Evolutionary conservation across 2,888 invertebrate genomes (phyloP).

Genomic region (Dastarcus helophoroides): DNA sequence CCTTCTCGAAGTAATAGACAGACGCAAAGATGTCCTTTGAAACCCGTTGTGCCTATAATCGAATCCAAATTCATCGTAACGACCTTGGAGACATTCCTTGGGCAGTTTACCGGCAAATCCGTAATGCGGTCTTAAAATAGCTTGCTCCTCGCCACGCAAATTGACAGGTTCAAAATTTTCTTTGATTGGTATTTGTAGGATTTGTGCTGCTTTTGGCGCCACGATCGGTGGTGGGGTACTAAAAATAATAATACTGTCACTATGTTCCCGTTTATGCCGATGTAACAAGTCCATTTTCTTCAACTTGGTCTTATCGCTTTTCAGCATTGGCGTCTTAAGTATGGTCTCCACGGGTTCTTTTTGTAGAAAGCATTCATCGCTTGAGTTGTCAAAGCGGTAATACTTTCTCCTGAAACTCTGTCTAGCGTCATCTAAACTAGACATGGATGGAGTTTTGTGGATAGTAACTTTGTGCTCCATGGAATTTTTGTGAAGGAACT

Average conservation of each 20-base stretch:
- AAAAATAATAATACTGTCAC: too few relatives aligned
- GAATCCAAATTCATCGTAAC: conserved; percentile 16
- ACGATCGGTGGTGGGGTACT: conserved; percentile 40
- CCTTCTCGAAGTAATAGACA: conserved; percentile 25
- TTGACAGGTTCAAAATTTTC: conserved; percentile 22
- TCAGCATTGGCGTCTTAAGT: conserved; percentile 30
- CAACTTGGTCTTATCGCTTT: conserved; percentile 13
- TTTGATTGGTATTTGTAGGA: conserved; percentile 43
- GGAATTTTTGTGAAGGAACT: conserved; percentile 36
- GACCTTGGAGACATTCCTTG: conserved; percentile 16
- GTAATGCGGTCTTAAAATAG: conserved; percentile 1
- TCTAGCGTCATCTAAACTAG: conserved; percentile 21
- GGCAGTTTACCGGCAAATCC: conserved; percentile 8
- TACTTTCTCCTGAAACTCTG: conserved; percentile 12
- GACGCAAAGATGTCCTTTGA: conserved; percentile 27
- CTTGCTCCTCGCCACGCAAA: conserved; percentile 28
- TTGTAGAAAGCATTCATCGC: conserved; percentile 3
- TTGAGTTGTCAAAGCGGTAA: conserved; percentile 9
- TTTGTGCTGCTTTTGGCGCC: conserved; percentile 51
- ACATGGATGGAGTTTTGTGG: conserved; percentile 27
- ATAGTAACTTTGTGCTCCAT: conserved; percentile 15
- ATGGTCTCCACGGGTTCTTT: conserved; percentile 26
- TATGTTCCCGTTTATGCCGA: conserved; percentile 19
- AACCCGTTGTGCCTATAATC: conserved; percentile 26
- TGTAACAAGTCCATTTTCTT: conserved; percentile 18